Base-by-base conservation (phyloP, 2,888 invertebrate species). In the Sarcophaga caerulescens region DNA sequence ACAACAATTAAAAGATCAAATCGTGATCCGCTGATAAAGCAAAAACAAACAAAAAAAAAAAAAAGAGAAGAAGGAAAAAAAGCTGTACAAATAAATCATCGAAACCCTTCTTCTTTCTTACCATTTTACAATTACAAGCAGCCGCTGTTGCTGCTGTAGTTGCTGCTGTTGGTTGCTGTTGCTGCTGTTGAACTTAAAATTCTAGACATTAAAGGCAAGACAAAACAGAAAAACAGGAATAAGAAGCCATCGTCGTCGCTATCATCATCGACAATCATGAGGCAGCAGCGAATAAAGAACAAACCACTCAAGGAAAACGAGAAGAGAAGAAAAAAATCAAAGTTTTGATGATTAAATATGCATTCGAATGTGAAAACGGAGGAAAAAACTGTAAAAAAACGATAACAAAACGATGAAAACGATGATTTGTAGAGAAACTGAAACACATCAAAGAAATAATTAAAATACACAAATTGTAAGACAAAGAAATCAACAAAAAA, bases 1-100 rank as follows among this genome's bases (percentile, higher is more conserved):
- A 80, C 86, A 75, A 81, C 70, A 86, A 86, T 86, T 86, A 86
- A 86, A 86, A 86, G 84, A 86, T 86, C 86, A 86, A 77, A 86
- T 84, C 77, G 86, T 84, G 86, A 84, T 86, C 86, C 81, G 74
- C 74, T 81, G 86, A 86, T 86, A 86, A 73, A 78, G 10, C 62
- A 10, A 17, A 73, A 35, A 63, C 52, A 60, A 25, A 66, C 63
- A 65, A 12, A 70, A 57, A 57, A 35, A 12, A 75, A 76, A 3
- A 8, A 8, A 0, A 35, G 6, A 35, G 35, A 35, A 35, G 35
- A 35, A 35, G 35, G 35, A 35, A 35, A 35, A 25, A 35, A 35
- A 35, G 47, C 81, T 35, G 35, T 25, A 52, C 75, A 75, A 85
- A 35, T 35, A 35, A 35, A 35, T 35, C 35, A 69, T 78, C 77